Evolutionary conservation across 2,797 vertebrate genomes (phyloP).

Genomic region (Acipenser oxyrinchus): DNA sequence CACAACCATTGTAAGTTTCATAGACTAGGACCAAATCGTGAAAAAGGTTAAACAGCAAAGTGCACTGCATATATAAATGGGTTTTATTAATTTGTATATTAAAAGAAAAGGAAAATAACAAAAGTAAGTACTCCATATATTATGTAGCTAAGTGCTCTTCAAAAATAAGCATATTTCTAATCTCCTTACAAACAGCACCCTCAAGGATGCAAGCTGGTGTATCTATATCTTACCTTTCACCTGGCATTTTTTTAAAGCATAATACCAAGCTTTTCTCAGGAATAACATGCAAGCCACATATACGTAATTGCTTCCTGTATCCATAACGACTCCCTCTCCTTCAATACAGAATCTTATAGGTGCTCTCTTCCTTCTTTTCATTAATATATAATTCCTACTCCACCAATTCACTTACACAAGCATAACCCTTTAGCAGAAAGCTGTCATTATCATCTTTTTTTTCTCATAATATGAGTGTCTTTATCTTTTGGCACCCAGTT

Average conservation of each 20-base stretch:
- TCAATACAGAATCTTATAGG: neutral
- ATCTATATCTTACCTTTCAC: constrained; percentile 41
- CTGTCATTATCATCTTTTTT: constrained; percentile 13
- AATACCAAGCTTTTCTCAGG: constrained; percentile 25
- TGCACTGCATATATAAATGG: too few species aligned
- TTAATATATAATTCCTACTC: constrained; percentile 8
- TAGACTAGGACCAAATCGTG: too few species aligned
- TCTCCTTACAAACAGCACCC: constrained; percentile 25
- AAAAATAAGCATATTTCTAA: constrained; percentile 32
- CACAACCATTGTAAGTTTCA: too few species aligned
- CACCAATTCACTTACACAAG: constrained; percentile 9
- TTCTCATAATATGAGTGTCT: neutral
- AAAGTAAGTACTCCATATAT: too few species aligned
- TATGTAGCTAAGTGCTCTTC: constrained; percentile 15
- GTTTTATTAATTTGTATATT: too few species aligned
- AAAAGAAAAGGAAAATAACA: too few species aligned
- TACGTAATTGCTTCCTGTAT: constrained; percentile 25
- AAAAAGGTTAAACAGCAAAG: too few species aligned
- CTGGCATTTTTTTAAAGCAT: constrained; percentile 40
- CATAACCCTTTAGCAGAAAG: constrained; percentile 13
- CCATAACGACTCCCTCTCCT: constrained; percentile 5
- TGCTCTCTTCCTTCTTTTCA: constrained; percentile 4
- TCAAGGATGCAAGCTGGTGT: constrained; percentile 34
- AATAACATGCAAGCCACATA: constrained; percentile 28
- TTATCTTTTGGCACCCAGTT: constrained; percentile 4